These are phyloP conservation scores for Protobothrops flavoviridis DNA, from an alignment of 2,113 vertebrate species.

Conservation along the genomic window DNA sequence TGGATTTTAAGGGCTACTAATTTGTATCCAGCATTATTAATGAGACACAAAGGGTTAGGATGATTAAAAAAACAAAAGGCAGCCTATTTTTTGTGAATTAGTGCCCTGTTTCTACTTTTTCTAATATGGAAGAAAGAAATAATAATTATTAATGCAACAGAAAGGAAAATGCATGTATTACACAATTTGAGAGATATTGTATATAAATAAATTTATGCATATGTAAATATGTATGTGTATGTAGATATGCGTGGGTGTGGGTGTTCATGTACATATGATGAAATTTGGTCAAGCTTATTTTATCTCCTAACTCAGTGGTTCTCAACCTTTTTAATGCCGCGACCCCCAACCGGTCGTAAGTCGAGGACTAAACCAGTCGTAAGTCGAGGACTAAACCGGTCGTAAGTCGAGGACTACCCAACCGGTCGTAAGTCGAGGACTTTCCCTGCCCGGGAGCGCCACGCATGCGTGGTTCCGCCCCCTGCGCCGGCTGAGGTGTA, in stretches of 20 bases:
- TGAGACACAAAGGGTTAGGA: background rate
- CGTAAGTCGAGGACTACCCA: no score
- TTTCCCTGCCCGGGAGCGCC: no score
- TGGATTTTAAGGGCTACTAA: background rate
- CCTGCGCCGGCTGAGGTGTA: no score
- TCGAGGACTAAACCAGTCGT: no score
- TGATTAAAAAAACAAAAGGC: background rate
- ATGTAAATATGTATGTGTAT: background rate
- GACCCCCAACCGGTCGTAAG: no score
- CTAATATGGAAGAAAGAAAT: background rate
- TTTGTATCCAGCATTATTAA: background rate
- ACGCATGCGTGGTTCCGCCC: no score
- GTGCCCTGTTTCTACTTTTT: background rate
- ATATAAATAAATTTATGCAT: background rate
- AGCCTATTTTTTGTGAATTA: background rate
- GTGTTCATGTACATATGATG: background rate
- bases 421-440: no score
- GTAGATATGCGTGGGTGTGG: no score
- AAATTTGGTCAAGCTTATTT: background rate
- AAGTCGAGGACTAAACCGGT: no score
- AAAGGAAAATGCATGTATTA: background rate
- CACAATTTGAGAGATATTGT: background rate
- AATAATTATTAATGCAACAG: background rate
- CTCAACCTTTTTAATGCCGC: no score
- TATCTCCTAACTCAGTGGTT: no score